Evolutionary conservation across 2,113 vertebrate genomes (phyloP).

Genomic region (Meleagris gallopavo): DNA sequence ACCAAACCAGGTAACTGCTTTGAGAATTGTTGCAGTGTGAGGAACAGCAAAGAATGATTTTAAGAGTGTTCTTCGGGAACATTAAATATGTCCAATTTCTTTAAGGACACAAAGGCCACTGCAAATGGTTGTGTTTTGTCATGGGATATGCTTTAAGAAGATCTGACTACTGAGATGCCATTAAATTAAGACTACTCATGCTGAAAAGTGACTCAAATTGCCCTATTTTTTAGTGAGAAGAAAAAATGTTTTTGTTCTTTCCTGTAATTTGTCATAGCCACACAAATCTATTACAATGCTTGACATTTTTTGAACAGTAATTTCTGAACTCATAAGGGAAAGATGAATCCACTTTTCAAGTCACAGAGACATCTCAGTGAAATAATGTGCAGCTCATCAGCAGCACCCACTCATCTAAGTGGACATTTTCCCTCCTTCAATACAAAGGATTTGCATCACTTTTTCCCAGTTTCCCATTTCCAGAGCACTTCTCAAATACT

Average conservation of each 20-base stretch:
- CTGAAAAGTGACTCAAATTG: constrained; percentile 41
- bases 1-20: not conserved
- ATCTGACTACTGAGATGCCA: constrained; percentile 15
- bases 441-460: not conserved
- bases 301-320: constrained; percentile 58
- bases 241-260: constrained; percentile 48
- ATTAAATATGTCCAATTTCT: constrained; percentile 21
- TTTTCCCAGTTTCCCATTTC: not conserved
- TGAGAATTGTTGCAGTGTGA: not conserved
- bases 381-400: not conserved
- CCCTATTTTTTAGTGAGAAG: constrained; percentile 5
- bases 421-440: not conserved
- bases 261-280: constrained; percentile 58
- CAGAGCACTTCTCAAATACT: not conserved
- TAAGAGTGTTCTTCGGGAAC: not conserved
- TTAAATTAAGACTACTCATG: not conserved
- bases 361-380: not conserved
- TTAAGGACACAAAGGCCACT: not conserved
- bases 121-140: constrained; percentile 5
- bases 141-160: not conserved
- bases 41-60: not conserved
- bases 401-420: not conserved
- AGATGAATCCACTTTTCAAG: constrained; percentile 2
- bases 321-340: constrained; percentile 41
- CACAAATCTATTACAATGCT: constrained; percentile 40